phyloP scores from a whole-genome alignment of 2,888 invertebrate species.

The Drosophila paramelanica region DNA sequence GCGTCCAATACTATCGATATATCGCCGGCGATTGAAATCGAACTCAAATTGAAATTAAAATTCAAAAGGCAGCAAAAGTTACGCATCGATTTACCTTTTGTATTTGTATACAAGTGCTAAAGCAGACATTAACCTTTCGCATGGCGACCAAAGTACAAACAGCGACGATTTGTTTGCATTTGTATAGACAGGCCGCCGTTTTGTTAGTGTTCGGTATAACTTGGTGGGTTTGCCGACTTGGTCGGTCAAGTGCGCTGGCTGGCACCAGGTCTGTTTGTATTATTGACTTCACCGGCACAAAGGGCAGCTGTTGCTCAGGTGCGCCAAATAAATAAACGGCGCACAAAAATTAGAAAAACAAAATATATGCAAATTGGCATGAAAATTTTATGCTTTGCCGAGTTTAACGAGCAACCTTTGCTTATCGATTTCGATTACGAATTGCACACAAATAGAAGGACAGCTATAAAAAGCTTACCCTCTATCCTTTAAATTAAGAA shows the following conservation, averaged over 20 bases:
- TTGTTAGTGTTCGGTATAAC: conserved; percentile 4
- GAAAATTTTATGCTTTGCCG: conserved; percentile 61
- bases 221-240: conserved; percentile 22
- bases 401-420: conserved; percentile 70
- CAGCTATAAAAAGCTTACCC: conserved; percentile 44
- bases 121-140: conserved; percentile 64
- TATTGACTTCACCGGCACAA: conserved; percentile 38
- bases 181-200: conserved; percentile 31
- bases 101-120: conserved; percentile 23
- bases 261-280: conserved; percentile 18
- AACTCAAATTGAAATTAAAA: conserved; percentile 6
- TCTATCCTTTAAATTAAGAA: conserved; percentile 51
- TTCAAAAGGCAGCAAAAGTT: conserved; percentile 8
- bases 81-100: conserved; percentile 43
- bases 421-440: conserved; percentile 55
- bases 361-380: conserved; percentile 66
- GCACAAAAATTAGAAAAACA: conserved; percentile 56
- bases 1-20: conserved; percentile 31
- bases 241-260: conserved; percentile 40
- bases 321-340: conserved; percentile 52
- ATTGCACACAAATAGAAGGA: conserved; percentile 26
- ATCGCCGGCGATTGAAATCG: conserved; percentile 17
- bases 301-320: conserved; percentile 44
- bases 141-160: conserved; percentile 13
- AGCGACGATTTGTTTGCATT: conserved; percentile 52